Conservation (phyloP, 2,888 invertebrate species). For the Pherbina coryleti region DNA sequence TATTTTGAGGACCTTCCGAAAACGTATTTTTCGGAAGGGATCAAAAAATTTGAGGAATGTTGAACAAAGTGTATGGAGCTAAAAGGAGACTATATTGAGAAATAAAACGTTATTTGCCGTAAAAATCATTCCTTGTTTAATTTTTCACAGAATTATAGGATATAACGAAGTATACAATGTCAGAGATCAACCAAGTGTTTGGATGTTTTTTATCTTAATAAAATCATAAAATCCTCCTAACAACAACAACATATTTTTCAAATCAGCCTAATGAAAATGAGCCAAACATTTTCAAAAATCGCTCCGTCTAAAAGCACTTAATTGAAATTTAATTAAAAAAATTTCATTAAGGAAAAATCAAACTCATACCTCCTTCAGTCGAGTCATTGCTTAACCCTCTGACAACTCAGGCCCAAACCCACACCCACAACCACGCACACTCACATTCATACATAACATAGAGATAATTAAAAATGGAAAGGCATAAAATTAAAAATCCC, state of each 20-base stretch:
- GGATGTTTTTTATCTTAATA: too few species aligned
- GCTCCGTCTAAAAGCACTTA: neutral
- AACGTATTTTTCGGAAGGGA: too few species aligned
- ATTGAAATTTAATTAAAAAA: slow-evolving; percentile 29
- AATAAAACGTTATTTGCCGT: too few species aligned
- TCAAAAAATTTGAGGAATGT: too few species aligned
- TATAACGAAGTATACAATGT: too few species aligned
- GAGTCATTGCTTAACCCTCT: neutral
- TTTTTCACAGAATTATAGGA: too few species aligned
- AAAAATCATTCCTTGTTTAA: too few species aligned
- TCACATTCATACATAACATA: neutral
- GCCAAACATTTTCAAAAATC: neutral
- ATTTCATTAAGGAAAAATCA: neutral
- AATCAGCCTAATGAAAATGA: neutral
- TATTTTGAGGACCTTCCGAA: too few species aligned
- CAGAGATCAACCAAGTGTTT: too few species aligned
- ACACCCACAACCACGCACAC: neutral
- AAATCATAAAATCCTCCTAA: too few species aligned
- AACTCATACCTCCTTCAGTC: neutral
- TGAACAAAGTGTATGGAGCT: too few species aligned
- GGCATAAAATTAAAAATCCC: slow-evolving; percentile 50
- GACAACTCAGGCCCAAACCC: neutral
- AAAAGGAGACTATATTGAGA: too few species aligned
- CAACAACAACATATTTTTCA: neutral
- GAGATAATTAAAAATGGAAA: slow-evolving; percentile 33